Conservation (phyloP, 2,113 vertebrate species). For the Neolamprologus falcicula region DNA sequence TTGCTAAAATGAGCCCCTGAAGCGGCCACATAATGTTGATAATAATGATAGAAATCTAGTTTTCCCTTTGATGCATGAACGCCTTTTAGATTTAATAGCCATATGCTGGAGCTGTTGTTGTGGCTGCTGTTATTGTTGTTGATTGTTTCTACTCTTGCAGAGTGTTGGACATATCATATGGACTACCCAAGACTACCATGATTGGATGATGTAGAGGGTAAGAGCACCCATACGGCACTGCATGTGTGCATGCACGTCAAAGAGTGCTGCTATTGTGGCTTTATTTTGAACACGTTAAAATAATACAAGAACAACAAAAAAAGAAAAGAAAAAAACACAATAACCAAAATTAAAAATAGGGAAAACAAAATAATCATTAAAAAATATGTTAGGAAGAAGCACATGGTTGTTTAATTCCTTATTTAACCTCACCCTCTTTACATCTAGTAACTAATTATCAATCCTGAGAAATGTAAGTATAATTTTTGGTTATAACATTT, state of each 20-base stretch:
- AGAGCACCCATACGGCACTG: neutral
- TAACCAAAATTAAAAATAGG: neutral
- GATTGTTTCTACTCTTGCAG: slow-evolving; percentile 49
- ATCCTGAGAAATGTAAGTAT: neutral
- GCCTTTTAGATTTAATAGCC: slow-evolving; percentile 52
- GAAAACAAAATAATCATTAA: neutral
- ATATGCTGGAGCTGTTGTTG: slow-evolving; percentile 41
- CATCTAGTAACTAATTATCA: neutral
- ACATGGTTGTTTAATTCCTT: neutral
- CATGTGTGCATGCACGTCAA: neutral
- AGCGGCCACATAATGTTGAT: slow-evolving; percentile 38
- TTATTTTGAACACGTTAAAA: neutral
- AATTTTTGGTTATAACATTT: neutral
- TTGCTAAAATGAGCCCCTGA: slow-evolving; percentile 42
- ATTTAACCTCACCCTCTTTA: neutral
- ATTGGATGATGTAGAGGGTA: neutral
- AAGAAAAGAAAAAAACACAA: neutral
- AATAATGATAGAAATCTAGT: slow-evolving; percentile 58
- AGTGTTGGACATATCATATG: slow-evolving; percentile 40
- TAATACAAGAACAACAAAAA: neutral
- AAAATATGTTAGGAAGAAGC: neutral
- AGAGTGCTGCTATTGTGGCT: neutral
- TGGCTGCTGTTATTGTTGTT: slow-evolving; percentile 36
- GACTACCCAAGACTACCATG: slow-evolving; percentile 9
- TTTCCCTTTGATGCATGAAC: slow-evolving; percentile 55